Evolutionary conservation across 1,140 invertebrate genomes (phyloP), one percentile per base, ranked within the genome.

Genomic region (Scaptomyza hsui): DNA sequence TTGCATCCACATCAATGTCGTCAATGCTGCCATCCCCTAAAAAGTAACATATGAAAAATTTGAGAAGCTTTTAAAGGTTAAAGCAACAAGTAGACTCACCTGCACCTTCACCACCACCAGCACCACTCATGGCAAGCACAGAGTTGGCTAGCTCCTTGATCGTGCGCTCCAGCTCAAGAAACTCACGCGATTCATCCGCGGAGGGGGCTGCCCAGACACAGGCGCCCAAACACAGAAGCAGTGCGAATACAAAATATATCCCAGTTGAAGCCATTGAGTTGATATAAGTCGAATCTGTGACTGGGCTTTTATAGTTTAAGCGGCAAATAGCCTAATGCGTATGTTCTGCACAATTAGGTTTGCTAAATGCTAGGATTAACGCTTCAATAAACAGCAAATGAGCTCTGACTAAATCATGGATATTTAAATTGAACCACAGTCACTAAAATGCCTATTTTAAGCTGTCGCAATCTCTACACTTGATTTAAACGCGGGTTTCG

Each of bases 121-220:
- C 47, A 6, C 65, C 81, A 45, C 45, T 75, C 65, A 86, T 61
- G 45, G 70, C 57, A 55, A 85, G 12, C 13, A 85, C 65, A 1
- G 81, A 77, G 24, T 61, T 78, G 18, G 82, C 75, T 19, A 85
- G 47, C 10, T 85, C 81, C 73, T 77, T 85, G 9, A 85, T 68
- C 1, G 73, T 71, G 7, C 57, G 53, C 21, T 85, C 81, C 62
- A 85, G 55, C 16, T 74, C 77, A n/a, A 37, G 53, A 5, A 81
- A 77, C n/a, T 74, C 62, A 13, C 61, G 45, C 56, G 67, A 19
- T 6, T 85, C 69, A 5, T 80, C 70, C 2, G 39, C 12, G 0
- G 70, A 56, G 0, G 81, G 81, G 2, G 77, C 81, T 19, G 81
- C 73, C 44, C 32, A 48, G 3, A 15, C 37, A 6, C 35, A 18